Base-by-base conservation (phyloP, 2,797 vertebrate species). In the Falco naumanni region DNA sequence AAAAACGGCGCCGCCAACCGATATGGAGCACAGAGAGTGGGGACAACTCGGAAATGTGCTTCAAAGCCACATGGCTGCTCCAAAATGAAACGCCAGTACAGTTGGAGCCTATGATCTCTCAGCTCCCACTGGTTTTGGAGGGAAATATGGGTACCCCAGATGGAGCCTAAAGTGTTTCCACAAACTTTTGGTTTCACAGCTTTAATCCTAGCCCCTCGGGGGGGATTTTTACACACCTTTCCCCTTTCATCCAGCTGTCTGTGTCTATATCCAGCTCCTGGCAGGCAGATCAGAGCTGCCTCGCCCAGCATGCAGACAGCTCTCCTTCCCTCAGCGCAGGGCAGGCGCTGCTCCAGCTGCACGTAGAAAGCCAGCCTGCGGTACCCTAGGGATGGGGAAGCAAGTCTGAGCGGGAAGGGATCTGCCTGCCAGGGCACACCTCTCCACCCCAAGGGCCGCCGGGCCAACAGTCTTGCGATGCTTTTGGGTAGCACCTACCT, bases 241-340 rank as follows among this genome's bases (percentile, higher is more conserved):
- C 82, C 88, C 94, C 91, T 91, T 91, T 81, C 79, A 89, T 60
- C 39, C 87, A 84, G 63, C 74, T 66, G 72, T 65, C 79, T 94
- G 65, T 75, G 66, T 48, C 76, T 90, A 69, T 19, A 37, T 45
- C 13, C 93, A 91, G 77, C 74, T 79, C 34, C 89, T 96, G 96
- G 93, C 96, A 84, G 0, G 2, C 51, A 87, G 83, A 94, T 93
- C 89, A 95, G 85, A 94, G 69, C 26, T 48, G 77, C 87, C 90
- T 91, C 77, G 0, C 95, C 93, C 89, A 53, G 94, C 2, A 0
- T 0, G 16, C 82, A 95, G 96, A 71, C 89, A 84, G 74, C 51
- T 90, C 77, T 88, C 72, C 83, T 90, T 87, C 86, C 86, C 91
- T 29, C 56, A 64, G 18, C 2, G 2, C 0, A 0, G 50, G 69